These are phyloP conservation scores for Struthio camelus DNA, from an alignment of 2,113 vertebrate species.

Conservation along the genomic window DNA sequence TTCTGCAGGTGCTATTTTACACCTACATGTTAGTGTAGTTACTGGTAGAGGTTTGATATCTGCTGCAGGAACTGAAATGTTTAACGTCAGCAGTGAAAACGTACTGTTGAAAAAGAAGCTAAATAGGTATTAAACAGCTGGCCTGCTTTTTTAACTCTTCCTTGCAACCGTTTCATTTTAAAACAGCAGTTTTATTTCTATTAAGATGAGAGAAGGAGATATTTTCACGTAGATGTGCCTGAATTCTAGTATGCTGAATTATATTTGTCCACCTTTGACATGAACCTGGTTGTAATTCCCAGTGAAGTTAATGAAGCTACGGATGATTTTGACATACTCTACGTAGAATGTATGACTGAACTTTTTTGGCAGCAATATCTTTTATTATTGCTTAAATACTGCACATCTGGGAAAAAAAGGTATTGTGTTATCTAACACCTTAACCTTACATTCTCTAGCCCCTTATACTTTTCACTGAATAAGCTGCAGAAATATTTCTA, in stretches of 20 bases:
- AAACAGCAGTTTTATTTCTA: neutral
- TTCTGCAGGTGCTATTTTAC: slow-evolving; percentile 1
- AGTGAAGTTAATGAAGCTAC: slow-evolving; percentile 29
- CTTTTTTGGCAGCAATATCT: neutral
- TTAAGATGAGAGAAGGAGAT: neutral
- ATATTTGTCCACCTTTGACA: slow-evolving; percentile 31
- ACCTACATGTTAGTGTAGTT: neutral
- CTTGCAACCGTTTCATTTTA: neutral
- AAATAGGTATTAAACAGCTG: neutral
- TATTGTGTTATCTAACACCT: neutral
- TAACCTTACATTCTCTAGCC: neutral
- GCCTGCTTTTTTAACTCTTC: neutral
- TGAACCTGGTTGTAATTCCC: slow-evolving; percentile 34
- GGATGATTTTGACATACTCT: slow-evolving; percentile 35
- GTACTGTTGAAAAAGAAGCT: neutral
- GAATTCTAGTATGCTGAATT: slow-evolving; percentile 21
- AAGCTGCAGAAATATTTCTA: slow-evolving; percentile 16
- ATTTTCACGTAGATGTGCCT: slow-evolving; percentile 8
- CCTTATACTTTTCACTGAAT: neutral
- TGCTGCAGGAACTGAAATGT: neutral
- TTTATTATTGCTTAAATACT: slow-evolving; percentile 22
- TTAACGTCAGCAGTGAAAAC: neutral
- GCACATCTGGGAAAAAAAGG: neutral
- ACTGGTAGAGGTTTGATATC: neutral
- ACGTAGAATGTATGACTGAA: slow-evolving; percentile 9